Base-by-base conservation (phyloP, 2,797 vertebrate species). In the Poecilia velifera region DNA sequence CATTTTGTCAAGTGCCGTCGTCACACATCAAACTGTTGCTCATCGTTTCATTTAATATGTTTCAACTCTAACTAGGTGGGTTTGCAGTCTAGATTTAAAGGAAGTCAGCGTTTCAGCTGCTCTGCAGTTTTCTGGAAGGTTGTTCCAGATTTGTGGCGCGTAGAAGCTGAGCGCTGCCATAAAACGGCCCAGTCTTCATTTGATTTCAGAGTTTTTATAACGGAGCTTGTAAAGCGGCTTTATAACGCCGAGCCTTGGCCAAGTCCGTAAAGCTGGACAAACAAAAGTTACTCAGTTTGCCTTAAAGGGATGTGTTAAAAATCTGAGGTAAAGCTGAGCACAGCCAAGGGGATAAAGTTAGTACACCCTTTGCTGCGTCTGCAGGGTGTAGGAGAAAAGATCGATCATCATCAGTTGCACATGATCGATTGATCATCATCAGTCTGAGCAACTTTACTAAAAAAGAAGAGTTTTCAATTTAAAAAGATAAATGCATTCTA, bases 221-320 rank as follows among this genome's bases (percentile, higher is more conserved):
- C 39, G 0, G 20, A 25, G 39, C 66, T 43, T 70, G 66, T 43
- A 70, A 70, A 43, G 39, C 18, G 66, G 25, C 39, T 70, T 43
- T 70, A 45, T 43, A 13, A 70, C 66, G 25, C 39, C 9, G 22
- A 70, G 22, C 39, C 10, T 43, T 6, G 22, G 66, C 22, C 66
- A 14, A 7, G 16, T n/a, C 10, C 14, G 5, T 43, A 25, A 70
- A 7, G 39, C 20, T n/a, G 39, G 39, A 70, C 12, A 70, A 70
- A 70, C 66, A 70, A n/a, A 70, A 41, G 66, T 43, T 70, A 70
- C 62, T 66, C 36, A 0, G 64, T 68, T 68, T 68, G 39, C 43
- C 45, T 70, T 43, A 13, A 70, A 70, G 4, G 36, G 36, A 10
- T 68, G 64, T 12, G 7, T 22, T 41, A 12, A 68, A 41, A 68